Percentiles rank a stretch among this genome's conserved stretches.
Conservation (phyloP, 2,113 vertebrate species). For the Dasyornis broadbenti region DNA sequence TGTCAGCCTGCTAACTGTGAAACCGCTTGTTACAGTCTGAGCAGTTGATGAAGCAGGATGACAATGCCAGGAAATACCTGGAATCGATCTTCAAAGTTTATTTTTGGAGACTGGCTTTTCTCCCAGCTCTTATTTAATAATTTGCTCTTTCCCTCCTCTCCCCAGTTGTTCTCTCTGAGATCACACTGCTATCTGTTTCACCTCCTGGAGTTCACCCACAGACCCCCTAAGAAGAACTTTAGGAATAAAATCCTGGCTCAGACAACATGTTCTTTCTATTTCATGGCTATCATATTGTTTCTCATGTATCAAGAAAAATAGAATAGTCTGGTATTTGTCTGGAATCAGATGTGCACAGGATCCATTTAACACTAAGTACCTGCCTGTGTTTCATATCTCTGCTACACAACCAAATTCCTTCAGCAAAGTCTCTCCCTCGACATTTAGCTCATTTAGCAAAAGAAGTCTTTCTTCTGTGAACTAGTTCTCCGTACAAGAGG, state of each 20-base stretch:
- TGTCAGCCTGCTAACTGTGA: neutral
- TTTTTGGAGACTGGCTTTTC: conserved; percentile 25
- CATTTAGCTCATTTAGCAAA: neutral
- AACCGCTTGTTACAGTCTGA: neutral
- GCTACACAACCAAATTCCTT: neutral
- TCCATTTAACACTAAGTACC: neutral
- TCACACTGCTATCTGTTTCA: neutral
- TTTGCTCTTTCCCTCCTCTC: conserved; percentile 7
- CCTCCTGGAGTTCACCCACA: neutral
- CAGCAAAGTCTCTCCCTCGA: neutral
- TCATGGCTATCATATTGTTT: neutral
- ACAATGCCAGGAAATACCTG: conserved; percentile 61
- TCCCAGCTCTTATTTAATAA: conserved; percentile 23
- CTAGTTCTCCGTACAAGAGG: neutral
- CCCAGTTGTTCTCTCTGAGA: neutral
- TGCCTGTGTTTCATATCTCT: neutral
- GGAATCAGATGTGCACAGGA: neutral
- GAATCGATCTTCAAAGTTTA: conserved; percentile 14
- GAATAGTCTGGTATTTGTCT: neutral
- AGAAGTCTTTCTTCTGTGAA: neutral
- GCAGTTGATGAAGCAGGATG: neutral
- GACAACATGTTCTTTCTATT: neutral
- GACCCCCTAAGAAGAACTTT: neutral
- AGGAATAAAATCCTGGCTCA: neutral
- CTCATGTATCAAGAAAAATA: neutral